phyloP scores from a whole-genome alignment of 1,140 invertebrate genomes.

The fruit fly (Drosophila melanogaster) region Release_6_plus_ISO1_MT NT_033777.3:28104001-28104500 shows the following conservation, averaged over 20 bases:
- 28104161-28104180: conserved; percentile 82
- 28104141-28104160: conserved; percentile 64
- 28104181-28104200: conserved; percentile 65
- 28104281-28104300: conserved; percentile 39
- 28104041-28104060: conserved; percentile 77
- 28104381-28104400: not conserved
- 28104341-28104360: not conserved
- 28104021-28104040: conserved; percentile 81
- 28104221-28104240: conserved; percentile 42
- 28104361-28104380: not conserved
- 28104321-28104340: conserved; percentile 30
- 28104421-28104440: not conserved
- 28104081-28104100: not conserved
- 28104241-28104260: conserved; percentile 22
- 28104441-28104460: no score
- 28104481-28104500: no score
- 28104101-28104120: not conserved
- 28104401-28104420: not conserved
- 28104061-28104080: conserved; percentile 70
- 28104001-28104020: conserved; percentile 69
- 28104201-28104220: conserved; percentile 68
- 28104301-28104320: conserved; percentile 3
- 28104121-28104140: conserved; percentile 2
- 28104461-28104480: no score
- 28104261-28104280: conserved; percentile 25